Evolutionary conservation across 2,888 invertebrate species (phyloP), one percentile per base, ranked within the genome.

Genomic region (Heteromyza rotundicornis): DNA sequence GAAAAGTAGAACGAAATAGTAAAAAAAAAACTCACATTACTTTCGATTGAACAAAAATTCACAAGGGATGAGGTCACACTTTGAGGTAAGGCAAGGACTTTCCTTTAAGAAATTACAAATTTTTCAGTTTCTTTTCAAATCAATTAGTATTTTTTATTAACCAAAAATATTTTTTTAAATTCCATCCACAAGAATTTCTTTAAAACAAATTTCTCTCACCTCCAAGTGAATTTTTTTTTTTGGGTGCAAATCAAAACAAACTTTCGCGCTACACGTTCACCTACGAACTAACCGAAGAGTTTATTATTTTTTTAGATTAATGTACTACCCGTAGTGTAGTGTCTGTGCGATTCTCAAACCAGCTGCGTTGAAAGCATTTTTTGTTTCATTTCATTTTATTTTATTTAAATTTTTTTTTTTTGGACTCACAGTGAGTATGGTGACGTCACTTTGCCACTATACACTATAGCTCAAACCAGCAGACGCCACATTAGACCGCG

Each of bases 251-350:
- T 58, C 56, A 60, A 65, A 71, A 72, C 56, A 60, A 65, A 72
- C 77, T 70, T 71, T 65, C 70, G 56, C 74, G 78, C 72, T 75
- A 70, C 68, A 67, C 76, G 75, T 75, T 71, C 73, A 70, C 65
- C 65, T 70, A 60, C 69, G 68, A 75, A 79, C 79, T 79, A 69
- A 79, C 62, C 44, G 23, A 64, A 72, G 74, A 66, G 61, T 66
- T 68, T 64, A 64, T 71, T 68, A 59, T 67, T 63, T n/a, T n/a
- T n/a, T n/a, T n/a, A n/a, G n/a, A n/a, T n/a, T n/a, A n/a, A n/a
- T n/a, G n/a, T n/a, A n/a, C n/a, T n/a, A n/a, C n/a, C n/a, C n/a
- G n/a, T n/a, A n/a, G n/a, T n/a, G n/a, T n/a, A n/a, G n/a, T n/a
- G n/a, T n/a, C n/a, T n/a, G n/a, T n/a, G n/a, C n/a, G n/a, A n/a